A percentile compares a stretch with the other conserved stretches of the same genome.
Conservation (phyloP, 2,113 vertebrate species). For the Eulemur macaco region DNA sequence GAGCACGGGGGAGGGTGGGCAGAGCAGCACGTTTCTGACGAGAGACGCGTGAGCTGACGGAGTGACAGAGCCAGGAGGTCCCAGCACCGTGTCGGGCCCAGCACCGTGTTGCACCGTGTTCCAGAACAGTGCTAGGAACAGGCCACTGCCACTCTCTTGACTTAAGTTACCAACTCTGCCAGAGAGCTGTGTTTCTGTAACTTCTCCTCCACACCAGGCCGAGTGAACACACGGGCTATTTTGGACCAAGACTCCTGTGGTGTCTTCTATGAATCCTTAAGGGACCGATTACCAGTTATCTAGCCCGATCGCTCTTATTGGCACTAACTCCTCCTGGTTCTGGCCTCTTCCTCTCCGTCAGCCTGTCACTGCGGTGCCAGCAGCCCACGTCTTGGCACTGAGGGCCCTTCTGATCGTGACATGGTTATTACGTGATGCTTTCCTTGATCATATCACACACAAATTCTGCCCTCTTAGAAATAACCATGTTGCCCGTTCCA, state of each 20-base stretch:
- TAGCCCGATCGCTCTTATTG: not conserved
- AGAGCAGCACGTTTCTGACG: rapidly evolving
- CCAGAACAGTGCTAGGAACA: not conserved
- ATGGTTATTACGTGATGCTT: not conserved
- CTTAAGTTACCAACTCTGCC: not conserved
- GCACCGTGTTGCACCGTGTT: not conserved
- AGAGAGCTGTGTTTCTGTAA: not conserved
- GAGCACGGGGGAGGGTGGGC: rapidly evolving
- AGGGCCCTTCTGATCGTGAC: not conserved
- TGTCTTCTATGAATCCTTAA: not conserved
- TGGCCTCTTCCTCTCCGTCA: not conserved
- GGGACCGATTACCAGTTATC: not conserved
- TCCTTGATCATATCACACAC: not conserved
- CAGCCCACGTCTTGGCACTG: not conserved
- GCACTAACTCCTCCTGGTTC: not conserved
- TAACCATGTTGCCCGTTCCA: not conserved
- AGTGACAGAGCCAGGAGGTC: not conserved
- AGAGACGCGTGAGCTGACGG: not conserved
- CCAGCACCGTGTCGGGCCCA: not conserved
- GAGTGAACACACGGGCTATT: not conserved
- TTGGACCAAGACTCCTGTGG: too few relatives aligned
- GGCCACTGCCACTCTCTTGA: not conserved
- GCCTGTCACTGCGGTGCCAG: not conserved
- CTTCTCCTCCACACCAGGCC: not conserved
- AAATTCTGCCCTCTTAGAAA: not conserved